These are phyloP conservation scores for Trididemnum miniatum DNA, from an alignment of 23 tunicate species.

Conservation along the genomic window DNA sequence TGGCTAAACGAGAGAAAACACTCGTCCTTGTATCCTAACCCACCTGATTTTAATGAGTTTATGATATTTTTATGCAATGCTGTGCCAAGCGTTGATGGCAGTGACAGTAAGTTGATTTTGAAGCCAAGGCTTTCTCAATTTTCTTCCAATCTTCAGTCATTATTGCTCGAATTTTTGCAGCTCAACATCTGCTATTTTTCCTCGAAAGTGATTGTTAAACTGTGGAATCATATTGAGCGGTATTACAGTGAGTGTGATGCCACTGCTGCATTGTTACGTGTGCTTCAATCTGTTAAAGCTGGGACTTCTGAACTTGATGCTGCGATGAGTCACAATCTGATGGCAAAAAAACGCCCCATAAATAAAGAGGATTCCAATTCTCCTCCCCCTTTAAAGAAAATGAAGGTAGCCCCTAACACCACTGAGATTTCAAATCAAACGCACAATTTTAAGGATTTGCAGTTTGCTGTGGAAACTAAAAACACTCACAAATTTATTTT, in stretches of 20 bases:
- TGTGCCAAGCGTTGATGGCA: background rate
- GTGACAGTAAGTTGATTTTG: background rate
- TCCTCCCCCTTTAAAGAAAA: no score
- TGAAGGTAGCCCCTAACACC: no score
- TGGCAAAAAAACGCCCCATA: background rate
- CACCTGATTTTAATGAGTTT: background rate
- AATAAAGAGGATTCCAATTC: background rate
- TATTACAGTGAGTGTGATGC: background rate
- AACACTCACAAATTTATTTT: background rate
- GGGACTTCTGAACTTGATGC: background rate
- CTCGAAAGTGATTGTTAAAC: background rate
- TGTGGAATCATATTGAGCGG: background rate
- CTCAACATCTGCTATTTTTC: background rate
- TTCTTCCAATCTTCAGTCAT: background rate
- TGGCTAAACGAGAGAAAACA: background rate
- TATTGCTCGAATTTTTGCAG: background rate
- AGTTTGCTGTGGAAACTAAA: background rate
- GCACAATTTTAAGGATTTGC: no score
- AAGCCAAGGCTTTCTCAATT: background rate
- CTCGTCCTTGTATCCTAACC: background rate
- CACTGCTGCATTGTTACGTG: background rate
- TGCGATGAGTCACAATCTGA: no score
- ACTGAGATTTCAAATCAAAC: no score
- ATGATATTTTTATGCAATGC: background rate
- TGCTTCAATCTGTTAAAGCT: background rate